Evolutionary conservation across 2,888 invertebrate species (phyloP).

Genomic region (Seira ritae): DNA sequence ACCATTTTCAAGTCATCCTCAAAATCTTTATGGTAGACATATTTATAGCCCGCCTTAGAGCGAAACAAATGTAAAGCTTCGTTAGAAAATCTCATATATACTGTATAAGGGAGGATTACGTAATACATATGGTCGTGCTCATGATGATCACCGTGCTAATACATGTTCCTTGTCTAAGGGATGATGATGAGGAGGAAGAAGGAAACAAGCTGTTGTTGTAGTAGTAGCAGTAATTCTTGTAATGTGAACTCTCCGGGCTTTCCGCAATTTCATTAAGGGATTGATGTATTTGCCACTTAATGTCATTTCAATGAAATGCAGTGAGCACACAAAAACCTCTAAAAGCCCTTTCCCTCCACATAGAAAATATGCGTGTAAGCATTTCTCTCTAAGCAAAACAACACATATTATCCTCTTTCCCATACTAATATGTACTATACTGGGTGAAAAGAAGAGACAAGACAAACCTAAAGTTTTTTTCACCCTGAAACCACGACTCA

Average conservation of each 20-base stretch:
- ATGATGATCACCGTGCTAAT: neutral
- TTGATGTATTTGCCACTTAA: constrained; percentile 69
- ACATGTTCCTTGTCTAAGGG: neutral
- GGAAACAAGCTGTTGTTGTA: constrained; percentile 59
- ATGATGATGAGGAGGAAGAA: constrained; percentile 42
- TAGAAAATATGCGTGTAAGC: constrained; percentile 2
- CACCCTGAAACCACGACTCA: neutral
- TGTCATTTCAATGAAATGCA: constrained; percentile 67
- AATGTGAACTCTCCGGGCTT: constrained; percentile 52
- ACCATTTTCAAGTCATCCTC: neutral
- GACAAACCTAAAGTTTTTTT: too few species aligned
- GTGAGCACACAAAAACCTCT: constrained; percentile 22
- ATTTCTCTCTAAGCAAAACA: neutral
- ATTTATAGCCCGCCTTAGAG: neutral
- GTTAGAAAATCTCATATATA: neutral
- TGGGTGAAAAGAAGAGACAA: too few species aligned
- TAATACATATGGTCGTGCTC: neutral
- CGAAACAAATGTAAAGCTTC: neutral
- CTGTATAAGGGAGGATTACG: neutral
- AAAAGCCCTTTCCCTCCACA: constrained; percentile 5
- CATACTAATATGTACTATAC: neutral
- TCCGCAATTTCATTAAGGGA: constrained; percentile 68
- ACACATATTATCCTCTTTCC: neutral
- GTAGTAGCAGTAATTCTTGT: constrained; percentile 48
- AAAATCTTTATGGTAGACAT: neutral